Base-by-base conservation (phyloP, 2,113 vertebrate genomes). In the Glareola pratincola region DNA sequence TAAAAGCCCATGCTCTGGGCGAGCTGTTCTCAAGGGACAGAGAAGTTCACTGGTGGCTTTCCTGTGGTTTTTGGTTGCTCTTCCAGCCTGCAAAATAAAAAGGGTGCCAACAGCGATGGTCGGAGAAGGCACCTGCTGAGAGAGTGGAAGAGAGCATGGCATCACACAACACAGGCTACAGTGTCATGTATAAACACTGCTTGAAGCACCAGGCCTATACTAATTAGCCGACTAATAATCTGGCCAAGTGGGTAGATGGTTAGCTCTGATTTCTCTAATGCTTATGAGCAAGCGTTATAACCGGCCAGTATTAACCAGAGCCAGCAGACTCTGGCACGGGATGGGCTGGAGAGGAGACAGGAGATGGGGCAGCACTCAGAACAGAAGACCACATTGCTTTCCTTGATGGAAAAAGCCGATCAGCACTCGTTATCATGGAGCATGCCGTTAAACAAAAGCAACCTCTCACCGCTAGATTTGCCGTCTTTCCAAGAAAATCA, bases 101-200 rank as follows among this genome's bases (percentile, higher is more conserved):
- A 59, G 13, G 34, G 57, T 66, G 48, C 56, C 69, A 67, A 22
- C 3, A 18, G 74, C 4, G 0, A 37, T 0, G 0, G 53, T 50
- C 45, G 92, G 47, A 6, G 20, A 37, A 75, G 59, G 59, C 78
- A 93, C 32, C 41, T 43, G 62, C 54, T 5, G 8, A 24, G 26
- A 76, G 23, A 62, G n/a, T 0, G 20, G 63, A 57, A 57, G 45
- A 73, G 13, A 73, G 47, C 50, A 54, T 0, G 0, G 54, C 45
- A 17, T 7, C 78, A 27, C 53, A 14, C 12, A 63, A 34, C 47
- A 19, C 12, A 8, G 51, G 62, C 63, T n/a, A 21, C 50, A 66
- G 13, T 2, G 3, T 91, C 60, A 9, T 0, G 1, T 3, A 4
- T 4, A 9, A 22, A 57, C 84, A 60, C 64, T 22, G 60, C 82